These are phyloP conservation scores for Plecotus auritus DNA, from an alignment of 2,113 vertebrate genomes.

Conservation along the genomic window DNA sequence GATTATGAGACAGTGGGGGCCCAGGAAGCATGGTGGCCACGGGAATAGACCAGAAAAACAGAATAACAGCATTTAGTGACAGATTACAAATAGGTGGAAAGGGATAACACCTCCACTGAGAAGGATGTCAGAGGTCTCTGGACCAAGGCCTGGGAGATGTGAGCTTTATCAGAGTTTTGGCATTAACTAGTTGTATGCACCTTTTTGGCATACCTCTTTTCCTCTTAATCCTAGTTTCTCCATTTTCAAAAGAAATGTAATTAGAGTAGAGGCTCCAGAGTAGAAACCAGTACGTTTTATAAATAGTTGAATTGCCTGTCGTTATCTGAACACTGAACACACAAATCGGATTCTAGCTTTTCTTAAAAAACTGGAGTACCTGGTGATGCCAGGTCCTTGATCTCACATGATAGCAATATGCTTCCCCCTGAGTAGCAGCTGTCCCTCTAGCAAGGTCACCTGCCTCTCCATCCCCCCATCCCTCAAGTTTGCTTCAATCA, in stretches of 20 bases:
- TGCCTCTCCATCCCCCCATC: neutral
- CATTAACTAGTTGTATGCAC: neutral
- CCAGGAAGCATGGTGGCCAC: neutral
- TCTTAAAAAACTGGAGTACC: neutral
- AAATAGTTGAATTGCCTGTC: neutral
- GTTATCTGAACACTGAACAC: neutral
- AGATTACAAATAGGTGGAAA: neutral
- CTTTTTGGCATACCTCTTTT: neutral
- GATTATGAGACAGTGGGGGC: neutral
- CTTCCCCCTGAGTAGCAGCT: neutral
- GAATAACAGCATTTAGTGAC: neutral
- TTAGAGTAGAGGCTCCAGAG: neutral
- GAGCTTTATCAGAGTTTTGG: neutral
- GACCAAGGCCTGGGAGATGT: neutral
- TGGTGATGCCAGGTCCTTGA: neutral
- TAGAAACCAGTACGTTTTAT: neutral
- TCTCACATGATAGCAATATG: neutral
- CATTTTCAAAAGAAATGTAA: neutral
- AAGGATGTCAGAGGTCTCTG: neutral
- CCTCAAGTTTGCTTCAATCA: neutral
- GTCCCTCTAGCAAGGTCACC: neutral
- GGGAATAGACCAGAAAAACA: neutral
- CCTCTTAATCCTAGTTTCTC: neutral
- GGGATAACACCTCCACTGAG: neutral
- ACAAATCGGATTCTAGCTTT: neutral